These are phyloP conservation scores for Pelecanoides urinatrix DNA, from an alignment of 2,113 vertebrate genomes.

Conservation along the genomic window DNA sequence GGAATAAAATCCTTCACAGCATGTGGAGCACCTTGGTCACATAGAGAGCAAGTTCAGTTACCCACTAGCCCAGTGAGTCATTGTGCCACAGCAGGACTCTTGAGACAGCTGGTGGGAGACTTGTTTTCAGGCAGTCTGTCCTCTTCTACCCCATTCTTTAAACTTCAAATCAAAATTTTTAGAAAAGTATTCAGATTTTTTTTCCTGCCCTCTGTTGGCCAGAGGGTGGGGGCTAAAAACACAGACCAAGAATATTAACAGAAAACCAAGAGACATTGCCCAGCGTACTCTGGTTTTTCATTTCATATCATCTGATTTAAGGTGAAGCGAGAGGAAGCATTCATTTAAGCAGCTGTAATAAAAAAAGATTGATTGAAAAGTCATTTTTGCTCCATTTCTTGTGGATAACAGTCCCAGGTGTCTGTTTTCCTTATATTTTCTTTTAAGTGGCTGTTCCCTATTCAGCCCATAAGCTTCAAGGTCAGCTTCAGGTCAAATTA, in stretches of 20 bases:
- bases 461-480: neutral
- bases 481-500: neutral
- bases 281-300: neutral
- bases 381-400: neutral
- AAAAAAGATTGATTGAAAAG: conserved; percentile 39
- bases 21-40: neutral
- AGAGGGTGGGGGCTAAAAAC: neutral
- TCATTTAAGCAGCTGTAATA: conserved; percentile 31
- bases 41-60: neutral
- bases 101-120: neutral
- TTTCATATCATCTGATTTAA: conserved; percentile 29
- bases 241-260: neutral
- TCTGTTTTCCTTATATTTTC: conserved; percentile 14
- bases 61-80: neutral
- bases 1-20: neutral
- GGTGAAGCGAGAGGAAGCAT: neutral
- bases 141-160: neutral
- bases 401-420: neutral
- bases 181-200: neutral
- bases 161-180: neutral
- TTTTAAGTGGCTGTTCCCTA: neutral
- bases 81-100: neutral
- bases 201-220: neutral
- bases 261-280: neutral
- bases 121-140: neutral